A percentile compares a stretch with the other conserved stretches of the same genome.
phyloP scores from a whole-genome alignment of 2,797 vertebrate genomes.

The Amphiprion clarkii region DNA sequence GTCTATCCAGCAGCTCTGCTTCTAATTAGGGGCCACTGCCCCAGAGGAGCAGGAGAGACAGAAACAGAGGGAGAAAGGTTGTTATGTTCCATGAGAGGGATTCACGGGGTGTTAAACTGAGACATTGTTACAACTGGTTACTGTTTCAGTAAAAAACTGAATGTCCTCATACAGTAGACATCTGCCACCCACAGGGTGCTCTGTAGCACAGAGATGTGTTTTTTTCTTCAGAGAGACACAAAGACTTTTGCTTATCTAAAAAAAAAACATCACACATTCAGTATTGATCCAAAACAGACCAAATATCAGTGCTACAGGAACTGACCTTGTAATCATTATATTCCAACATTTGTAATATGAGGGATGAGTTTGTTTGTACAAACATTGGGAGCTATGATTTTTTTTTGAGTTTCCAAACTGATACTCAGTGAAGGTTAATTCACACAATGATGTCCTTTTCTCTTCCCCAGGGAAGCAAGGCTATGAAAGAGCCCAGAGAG shows the following conservation, averaged over 20 bases:
- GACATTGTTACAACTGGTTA: constrained; percentile 78
- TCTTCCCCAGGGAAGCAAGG: constrained; percentile 41
- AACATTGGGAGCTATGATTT: background rate
- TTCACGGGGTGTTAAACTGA: constrained; percentile 81
- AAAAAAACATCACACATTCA: constrained; percentile 30
- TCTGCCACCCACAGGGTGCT: constrained; percentile 66
- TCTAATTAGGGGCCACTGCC: constrained; percentile 84
- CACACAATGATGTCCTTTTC: constrained; percentile 53
- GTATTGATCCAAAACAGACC: constrained; percentile 47
- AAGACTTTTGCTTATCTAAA: constrained; percentile 27
- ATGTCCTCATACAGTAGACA: constrained; percentile 74
- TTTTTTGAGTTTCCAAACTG: background rate
- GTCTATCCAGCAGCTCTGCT: constrained; percentile 80
- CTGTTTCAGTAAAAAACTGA: constrained; percentile 69
- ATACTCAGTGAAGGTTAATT: constrained; percentile 15
- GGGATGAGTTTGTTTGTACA: constrained; percentile 1
- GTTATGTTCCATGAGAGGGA: constrained; percentile 83
- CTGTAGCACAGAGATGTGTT: constrained; percentile 43
- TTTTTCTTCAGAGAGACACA: constrained; percentile 34
- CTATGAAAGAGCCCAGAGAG: constrained; percentile 50
- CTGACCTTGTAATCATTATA: constrained; percentile 24
- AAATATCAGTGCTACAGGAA: constrained; percentile 26
- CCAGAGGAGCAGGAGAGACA: constrained; percentile 71
- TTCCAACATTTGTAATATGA: constrained; percentile 13
- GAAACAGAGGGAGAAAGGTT: constrained; percentile 74